Evolutionary conservation across 2,888 invertebrate species (phyloP).

Genomic region (Marronus borbonicus): DNA sequence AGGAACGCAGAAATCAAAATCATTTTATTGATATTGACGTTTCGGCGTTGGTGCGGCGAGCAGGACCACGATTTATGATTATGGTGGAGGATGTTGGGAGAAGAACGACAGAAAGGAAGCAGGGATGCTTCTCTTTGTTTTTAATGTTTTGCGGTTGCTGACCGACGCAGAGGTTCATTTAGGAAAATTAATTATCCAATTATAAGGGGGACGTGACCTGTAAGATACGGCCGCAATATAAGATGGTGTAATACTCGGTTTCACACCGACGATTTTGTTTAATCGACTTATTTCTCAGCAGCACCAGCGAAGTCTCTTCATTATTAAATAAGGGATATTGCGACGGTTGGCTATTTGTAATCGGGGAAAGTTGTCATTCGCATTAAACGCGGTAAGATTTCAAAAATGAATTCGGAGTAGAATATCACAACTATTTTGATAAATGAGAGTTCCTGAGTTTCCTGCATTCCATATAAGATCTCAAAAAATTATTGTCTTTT

Average conservation of each 20-base stretch:
- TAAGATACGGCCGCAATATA: constrained; percentile 52
- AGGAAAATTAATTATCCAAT: constrained; percentile 69
- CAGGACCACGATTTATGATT: constrained; percentile 64
- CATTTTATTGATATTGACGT: constrained; percentile 45
- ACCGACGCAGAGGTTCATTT: constrained; percentile 66
- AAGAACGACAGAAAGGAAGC: constrained; percentile 42
- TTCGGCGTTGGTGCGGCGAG: constrained; percentile 59
- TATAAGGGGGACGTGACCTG: constrained; percentile 64
- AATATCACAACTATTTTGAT: too few species aligned
- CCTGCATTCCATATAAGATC: too few species aligned
- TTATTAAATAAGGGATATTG: constrained; percentile 22
- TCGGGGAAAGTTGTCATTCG: not conserved
- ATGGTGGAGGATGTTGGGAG: constrained; percentile 50
- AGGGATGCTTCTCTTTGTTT: constrained; percentile 60
- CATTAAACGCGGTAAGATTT: too few species aligned
- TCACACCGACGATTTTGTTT: constrained; percentile 60
- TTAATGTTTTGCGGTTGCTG: constrained; percentile 56
- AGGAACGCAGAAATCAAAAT: constrained; percentile 60
- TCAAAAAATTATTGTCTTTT: too few species aligned
- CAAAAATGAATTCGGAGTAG: too few species aligned
- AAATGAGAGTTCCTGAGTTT: too few species aligned
- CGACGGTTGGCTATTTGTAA: not conserved
- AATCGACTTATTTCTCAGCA: constrained; percentile 52
- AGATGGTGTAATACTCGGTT: constrained; percentile 32
- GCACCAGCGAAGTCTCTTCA: constrained; percentile 30